Evolutionary conservation across 2,888 invertebrate genomes (phyloP), one percentile per base, ranked within the genome.

Genomic region (Ischnura elegans): DNA sequence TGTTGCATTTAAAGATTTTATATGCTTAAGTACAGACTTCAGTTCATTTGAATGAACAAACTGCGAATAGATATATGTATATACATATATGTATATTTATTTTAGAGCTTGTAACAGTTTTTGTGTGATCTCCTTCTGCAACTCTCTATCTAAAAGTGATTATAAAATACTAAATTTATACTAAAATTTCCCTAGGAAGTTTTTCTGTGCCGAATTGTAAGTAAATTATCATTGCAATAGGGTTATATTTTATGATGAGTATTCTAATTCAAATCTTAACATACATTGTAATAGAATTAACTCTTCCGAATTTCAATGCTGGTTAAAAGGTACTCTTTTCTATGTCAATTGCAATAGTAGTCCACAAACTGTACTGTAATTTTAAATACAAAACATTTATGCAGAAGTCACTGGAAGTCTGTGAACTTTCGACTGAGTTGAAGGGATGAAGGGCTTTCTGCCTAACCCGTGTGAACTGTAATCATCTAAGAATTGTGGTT

Each of bases 161-260:
- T 87, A n/a, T 87, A 16, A 76, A 6, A 16, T 93, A 66, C 42
- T 45, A 47, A 87, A 66, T 87, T 29, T 46, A 55, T 86, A 61
- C 46, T 87, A 76, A 87, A 5, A 36, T 61, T 61, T 66, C 87
- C n/a, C 87, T 76, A 61, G 87, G 19, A 55, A 47, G 45, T 61
- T 66, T 2, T 61, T 51, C 42, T 61, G 61, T 61, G 61, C 25
- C 90, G 61, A 61, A 25, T 90, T 42, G 61, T 61, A n/a, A 90
- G 55, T 90, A 61, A 90, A 90, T 19, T 61, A 76, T 36, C 43
- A 90, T 42, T 55, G 61, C 43, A 25, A 42, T 90, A 90, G 90
- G 90, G 61, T 93, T 93, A 93, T 76, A 87, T 93, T 93, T 93
- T 90, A 61, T 61, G 61, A 90, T 45, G 90, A 90, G 90, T 90